Conservation (phyloP, 2,888 invertebrate species). For the Acrobasis suavella region DNA sequence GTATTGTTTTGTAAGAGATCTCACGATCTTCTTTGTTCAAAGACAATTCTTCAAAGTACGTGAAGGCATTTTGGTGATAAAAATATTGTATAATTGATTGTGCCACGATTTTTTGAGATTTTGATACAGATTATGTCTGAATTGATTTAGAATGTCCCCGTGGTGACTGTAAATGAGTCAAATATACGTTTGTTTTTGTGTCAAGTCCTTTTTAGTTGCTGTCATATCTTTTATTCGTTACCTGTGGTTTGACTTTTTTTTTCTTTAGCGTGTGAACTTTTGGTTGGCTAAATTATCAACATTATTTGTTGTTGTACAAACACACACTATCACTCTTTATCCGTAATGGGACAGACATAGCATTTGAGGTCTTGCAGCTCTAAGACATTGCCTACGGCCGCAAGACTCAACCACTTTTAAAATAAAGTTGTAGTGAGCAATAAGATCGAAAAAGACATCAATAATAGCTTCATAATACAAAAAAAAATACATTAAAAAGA, state of each 20-base stretch:
- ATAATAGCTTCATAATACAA: no score
- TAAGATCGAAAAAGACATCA: no score
- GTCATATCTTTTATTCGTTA: conserved; percentile 22
- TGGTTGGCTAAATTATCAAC: not conserved
- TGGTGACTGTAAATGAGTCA: conserved; percentile 22
- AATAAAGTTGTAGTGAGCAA: no score
- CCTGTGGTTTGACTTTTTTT: not conserved
- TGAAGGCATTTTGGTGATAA: conserved; percentile 54
- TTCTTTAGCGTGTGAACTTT: not conserved
- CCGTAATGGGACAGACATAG: no score
- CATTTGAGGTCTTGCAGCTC: no score
- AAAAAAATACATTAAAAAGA: no score
- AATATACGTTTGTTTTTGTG: conserved; percentile 18
- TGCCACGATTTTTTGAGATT: conserved; percentile 38
- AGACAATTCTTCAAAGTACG: conserved; percentile 61
- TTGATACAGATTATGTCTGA: conserved; percentile 45
- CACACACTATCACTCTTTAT: no score
- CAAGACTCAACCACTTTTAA: no score
- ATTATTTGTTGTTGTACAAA: no score
- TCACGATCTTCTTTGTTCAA: conserved; percentile 50
- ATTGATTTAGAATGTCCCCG: conserved; percentile 46
- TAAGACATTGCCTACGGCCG: no score
- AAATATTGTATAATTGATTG: conserved; percentile 68
- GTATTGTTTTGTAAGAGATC: conserved; percentile 34
- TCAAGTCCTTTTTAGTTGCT: conserved; percentile 19